These are phyloP conservation scores for Pleuronectes platessa DNA, from an alignment of 2,113 vertebrate genomes.

Conservation along the genomic window DNA sequence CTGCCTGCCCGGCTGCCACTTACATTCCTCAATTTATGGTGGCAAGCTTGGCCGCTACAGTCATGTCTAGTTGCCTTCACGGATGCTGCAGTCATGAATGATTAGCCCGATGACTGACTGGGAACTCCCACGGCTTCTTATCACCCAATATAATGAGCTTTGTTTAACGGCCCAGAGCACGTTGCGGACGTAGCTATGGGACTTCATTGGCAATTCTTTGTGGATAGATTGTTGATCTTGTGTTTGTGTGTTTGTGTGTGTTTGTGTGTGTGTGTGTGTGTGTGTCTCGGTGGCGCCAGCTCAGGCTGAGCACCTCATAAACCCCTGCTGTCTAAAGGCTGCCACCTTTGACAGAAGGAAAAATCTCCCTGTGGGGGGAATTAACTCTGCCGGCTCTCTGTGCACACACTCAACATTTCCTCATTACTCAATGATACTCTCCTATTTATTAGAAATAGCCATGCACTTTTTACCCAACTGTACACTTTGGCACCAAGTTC, in stretches of 20 bases:
- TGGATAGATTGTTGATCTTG: constrained; percentile 33
- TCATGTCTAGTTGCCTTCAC: constrained; percentile 70
- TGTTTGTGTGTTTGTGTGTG: constrained; percentile 37
- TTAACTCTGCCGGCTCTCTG: constrained; percentile 48
- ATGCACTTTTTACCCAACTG: not conserved
- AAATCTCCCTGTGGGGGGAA: constrained; percentile 47
- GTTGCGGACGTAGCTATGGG: constrained; percentile 18
- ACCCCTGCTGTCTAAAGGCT: constrained; percentile 72
- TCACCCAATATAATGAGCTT: constrained; percentile 58
- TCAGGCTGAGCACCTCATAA: constrained; percentile 82
- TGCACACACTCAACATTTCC: constrained; percentile 46
- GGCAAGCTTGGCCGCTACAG: constrained; percentile 67
- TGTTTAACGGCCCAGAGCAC: constrained; percentile 42
- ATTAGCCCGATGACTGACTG: constrained; percentile 61
- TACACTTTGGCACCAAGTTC: not conserved
- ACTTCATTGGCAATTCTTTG: constrained; percentile 38
- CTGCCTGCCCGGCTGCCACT: constrained; percentile 68
- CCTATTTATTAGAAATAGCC: constrained; percentile 28
- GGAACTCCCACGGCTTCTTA: constrained; percentile 42
- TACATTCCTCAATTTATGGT: constrained; percentile 81
- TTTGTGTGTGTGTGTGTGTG: constrained; percentile 41
- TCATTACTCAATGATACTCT: constrained; percentile 62
- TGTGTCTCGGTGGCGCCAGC: constrained; percentile 82
- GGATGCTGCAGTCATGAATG: constrained; percentile 59
- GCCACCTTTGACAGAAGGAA: constrained; percentile 78